A percentile compares a stretch with the other conserved stretches of the same genome.
Evolutionary conservation across 2,888 invertebrate genomes (phyloP).

Genomic region (Amiota communis): DNA sequence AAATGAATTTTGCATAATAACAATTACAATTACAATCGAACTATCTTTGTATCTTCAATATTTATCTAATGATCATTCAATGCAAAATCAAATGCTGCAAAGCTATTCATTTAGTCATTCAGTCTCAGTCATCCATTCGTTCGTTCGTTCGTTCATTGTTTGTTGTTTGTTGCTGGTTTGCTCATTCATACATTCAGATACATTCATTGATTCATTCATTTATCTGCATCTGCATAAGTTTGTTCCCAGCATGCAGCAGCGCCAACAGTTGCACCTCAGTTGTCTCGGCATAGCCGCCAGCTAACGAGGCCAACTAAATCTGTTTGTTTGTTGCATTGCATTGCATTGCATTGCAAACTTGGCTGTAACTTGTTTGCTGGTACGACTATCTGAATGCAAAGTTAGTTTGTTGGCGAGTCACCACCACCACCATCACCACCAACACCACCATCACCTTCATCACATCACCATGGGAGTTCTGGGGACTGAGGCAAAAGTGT

Average conservation of each 20-base stretch:
- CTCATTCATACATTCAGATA: conserved; percentile 52
- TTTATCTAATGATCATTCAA: conserved; percentile 5
- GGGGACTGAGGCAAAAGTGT: no score
- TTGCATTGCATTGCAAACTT: conserved; percentile 37
- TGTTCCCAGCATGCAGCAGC: conserved; percentile 35
- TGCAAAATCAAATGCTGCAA: conserved; percentile 4
- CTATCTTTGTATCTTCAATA: conserved; percentile 45
- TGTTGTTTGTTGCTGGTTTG: not conserved
- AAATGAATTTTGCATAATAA: conserved; percentile 62
- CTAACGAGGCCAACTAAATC: conserved; percentile 30
- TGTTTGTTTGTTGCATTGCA: conserved; percentile 28
- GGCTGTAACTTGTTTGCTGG: conserved; percentile 23
- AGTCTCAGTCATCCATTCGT: not conserved
- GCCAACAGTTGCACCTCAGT: conserved; percentile 27
- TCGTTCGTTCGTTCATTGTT: not conserved
- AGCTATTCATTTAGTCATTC: conserved; percentile 20
- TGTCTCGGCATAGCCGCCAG: conserved; percentile 10
- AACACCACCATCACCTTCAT: no score
- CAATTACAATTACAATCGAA: conserved; percentile 58
- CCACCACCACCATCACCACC: no score
- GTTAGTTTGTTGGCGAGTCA: not conserved
- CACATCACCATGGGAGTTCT: no score
- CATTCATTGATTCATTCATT: conserved; percentile 25
- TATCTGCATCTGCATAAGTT: conserved; percentile 26
- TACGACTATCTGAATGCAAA: not conserved